These are phyloP conservation scores for Microlaimidae sp. DNA, from an alignment of 2,888 invertebrate species.

Conservation along the genomic window DNA sequence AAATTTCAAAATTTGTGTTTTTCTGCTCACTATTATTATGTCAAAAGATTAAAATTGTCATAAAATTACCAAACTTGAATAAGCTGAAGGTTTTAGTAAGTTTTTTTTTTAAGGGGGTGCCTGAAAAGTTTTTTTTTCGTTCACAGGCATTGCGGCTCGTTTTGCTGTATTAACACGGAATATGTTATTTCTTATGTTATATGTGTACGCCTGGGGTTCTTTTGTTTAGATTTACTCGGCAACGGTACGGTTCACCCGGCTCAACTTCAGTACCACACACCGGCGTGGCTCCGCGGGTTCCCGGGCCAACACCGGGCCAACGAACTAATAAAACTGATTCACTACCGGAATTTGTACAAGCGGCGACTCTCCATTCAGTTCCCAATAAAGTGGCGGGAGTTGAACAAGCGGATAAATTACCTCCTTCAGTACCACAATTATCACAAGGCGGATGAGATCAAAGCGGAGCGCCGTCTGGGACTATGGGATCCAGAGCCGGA, in stretches of 20 bases:
- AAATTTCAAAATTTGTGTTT: too few relatives aligned
- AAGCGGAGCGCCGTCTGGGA: slow-evolving; percentile 29
- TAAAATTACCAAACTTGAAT: too few relatives aligned
- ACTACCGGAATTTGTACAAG: slow-evolving; percentile 22
- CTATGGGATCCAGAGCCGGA: slow-evolving; percentile 34
- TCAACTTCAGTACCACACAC: slow-evolving; percentile 63
- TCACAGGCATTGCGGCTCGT: too few relatives aligned
- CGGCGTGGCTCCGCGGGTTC: slow-evolving; percentile 73
- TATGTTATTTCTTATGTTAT: too few relatives aligned
- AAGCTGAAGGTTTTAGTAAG: too few relatives aligned
- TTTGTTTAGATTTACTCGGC: slow-evolving; percentile 65
- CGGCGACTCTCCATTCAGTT: slow-evolving; percentile 20
- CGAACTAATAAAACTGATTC: slow-evolving; percentile 32
- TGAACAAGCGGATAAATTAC: slow-evolving; percentile 32
- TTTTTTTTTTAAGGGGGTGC: too few relatives aligned
- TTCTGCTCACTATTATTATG: too few relatives aligned
- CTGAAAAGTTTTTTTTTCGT: too few relatives aligned
- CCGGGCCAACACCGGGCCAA: slow-evolving; percentile 48
- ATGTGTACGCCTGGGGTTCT: too few relatives aligned
- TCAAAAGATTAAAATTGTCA: too few relatives aligned
- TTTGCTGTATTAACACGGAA: too few relatives aligned
- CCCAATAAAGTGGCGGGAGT: slow-evolving; percentile 31
- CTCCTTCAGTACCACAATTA: slow-evolving; percentile 33
- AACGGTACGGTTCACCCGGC: slow-evolving; percentile 63
- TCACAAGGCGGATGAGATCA: slow-evolving; percentile 31